Evolutionary conservation across 2,113 vertebrate species (phyloP).

Genomic region (Sinocyclocheilus anshuiensis): DNA sequence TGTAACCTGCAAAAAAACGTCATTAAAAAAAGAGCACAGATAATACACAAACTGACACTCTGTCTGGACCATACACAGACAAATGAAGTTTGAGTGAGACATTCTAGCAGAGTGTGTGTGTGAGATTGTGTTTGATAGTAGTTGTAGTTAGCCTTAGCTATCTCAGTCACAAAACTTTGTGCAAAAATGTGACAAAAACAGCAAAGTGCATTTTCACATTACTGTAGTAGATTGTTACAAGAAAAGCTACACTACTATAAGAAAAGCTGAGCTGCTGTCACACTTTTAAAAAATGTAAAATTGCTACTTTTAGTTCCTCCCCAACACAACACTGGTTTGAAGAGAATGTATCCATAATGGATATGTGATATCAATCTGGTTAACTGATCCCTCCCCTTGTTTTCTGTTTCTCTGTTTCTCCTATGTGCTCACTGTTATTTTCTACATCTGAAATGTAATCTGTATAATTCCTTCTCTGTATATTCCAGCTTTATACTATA

Average conservation of each 20-base stretch:
- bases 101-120: background rate
- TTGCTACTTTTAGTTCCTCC: background rate
- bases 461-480: background rate
- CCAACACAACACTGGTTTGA: background rate
- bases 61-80: no score
- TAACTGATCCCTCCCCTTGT: background rate
- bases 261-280: background rate
- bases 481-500: slow-evolving; percentile 29
- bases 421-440: background rate
- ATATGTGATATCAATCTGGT: background rate
- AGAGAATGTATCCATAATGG: background rate
- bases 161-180: background rate
- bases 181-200: background rate
- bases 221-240: background rate
- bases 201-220: background rate
- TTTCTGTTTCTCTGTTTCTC: background rate
- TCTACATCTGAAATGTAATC: slow-evolving; percentile 8
- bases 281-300: background rate
- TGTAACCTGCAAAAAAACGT: background rate
- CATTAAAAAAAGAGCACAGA: background rate
- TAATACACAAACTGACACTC: background rate
- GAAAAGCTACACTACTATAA: background rate
- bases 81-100: background rate
- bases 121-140: background rate
- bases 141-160: background rate